Evolutionary conservation across 2,113 vertebrate species (phyloP).

Genomic region (Neofelis nebulosa): DNA sequence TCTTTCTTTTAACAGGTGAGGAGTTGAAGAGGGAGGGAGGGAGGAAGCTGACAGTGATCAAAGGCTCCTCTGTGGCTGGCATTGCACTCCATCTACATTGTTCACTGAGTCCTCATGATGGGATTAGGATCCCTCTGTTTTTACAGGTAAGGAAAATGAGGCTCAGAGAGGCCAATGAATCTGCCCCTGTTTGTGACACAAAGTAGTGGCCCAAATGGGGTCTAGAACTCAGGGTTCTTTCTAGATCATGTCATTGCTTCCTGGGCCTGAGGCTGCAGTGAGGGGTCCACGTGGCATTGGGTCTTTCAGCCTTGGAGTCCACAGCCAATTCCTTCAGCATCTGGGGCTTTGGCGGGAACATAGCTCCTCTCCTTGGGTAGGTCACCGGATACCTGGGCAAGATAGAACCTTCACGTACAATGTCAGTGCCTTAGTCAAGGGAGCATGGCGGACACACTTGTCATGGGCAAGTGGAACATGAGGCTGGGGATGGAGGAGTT

Average conservation of each 20-base stretch:
- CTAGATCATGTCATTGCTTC: background rate
- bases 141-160: background rate
- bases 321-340: background rate
- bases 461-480: fast-evolving
- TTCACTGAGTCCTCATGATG: background rate
- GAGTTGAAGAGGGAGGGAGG: background rate
- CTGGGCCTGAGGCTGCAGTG: background rate
- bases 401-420: background rate
- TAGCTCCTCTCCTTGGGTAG: background rate
- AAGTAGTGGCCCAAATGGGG: background rate
- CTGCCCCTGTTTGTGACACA: background rate
- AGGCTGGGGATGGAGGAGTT: background rate
- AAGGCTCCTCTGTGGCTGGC: background rate
- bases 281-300: background rate
- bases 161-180: background rate
- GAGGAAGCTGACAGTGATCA: background rate
- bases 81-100: background rate
- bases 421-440: background rate
- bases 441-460: background rate
- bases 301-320: background rate
- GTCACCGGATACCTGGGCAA: background rate
- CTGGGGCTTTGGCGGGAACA: background rate
- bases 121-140: background rate
- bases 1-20: background rate
- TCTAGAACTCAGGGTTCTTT: background rate